Base-by-base conservation (phyloP, 2,113 vertebrate genomes). In the Catagonus wagneri region DNA sequence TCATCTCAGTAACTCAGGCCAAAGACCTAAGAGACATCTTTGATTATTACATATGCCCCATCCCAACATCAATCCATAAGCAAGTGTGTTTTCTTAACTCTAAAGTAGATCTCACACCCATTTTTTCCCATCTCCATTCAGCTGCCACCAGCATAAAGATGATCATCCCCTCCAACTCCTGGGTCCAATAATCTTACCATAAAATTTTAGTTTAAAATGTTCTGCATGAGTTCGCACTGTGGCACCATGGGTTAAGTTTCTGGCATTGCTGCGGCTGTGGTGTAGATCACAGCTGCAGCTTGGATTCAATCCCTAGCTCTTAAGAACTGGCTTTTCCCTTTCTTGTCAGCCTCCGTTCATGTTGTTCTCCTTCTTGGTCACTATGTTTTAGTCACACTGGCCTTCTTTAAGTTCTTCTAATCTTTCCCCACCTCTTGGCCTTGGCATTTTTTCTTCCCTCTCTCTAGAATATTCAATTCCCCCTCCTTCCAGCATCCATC, bases 41-140 rank as follows among this genome's bases (percentile, higher is more conserved):
- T 66, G 34, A 83, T 90, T 84, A n/a, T 95, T 89, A 32, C 56
- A 79, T 83, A 91, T 84, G 13, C 11, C 7, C 68, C 34, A 80
- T 34, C 13, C 22, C 4, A 81, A 25, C 22, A 83, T 79, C 27
- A 74, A 22, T 83, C 19, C 34, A 32, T 27, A 89, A 56, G 14
- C 56, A 97, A 56, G 3, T 72, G 10, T 23, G 93, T 88, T 87
- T 63, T 56, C 3, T 63, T 39, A 44, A 1, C 20, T 60, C 25
- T 6, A 90, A 88, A 63, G 80, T 25, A 60, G 4, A 16, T 80
- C 56, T 76, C 25, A 88, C 23, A 20, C 56, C 2, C 7, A 22
- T 76, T 89, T 81, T 13, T 80, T 96, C 76, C 22, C 52, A 32
- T 79, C 69, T 86, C 22, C 69, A 50, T n/a, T 60, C 81, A 81